Conservation (phyloP, 2,797 vertebrate genomes). For the Benthosema pterotum region DNA sequence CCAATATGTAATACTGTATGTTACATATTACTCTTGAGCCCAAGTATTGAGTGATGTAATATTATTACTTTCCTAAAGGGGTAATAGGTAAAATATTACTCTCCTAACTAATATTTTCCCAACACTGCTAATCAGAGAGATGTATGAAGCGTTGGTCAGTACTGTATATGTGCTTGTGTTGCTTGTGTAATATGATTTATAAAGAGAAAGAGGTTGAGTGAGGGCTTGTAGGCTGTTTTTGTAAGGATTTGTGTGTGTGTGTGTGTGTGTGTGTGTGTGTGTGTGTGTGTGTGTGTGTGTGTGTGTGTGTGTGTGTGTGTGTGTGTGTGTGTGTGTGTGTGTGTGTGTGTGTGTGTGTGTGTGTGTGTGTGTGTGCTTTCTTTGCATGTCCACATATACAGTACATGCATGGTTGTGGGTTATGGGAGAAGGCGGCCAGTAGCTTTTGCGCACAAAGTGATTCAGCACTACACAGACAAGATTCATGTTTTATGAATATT, state of each 20-base stretch:
- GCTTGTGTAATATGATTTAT: too few relatives aligned
- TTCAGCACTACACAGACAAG: slow-evolving; percentile 72
- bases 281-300: slow-evolving; percentile 19
- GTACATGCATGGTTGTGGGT: slow-evolving; percentile 10
- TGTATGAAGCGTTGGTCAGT: slow-evolving; percentile 23
- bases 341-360: slow-evolving; percentile 37
- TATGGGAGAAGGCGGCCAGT: slow-evolving; percentile 53
- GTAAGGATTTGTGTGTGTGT: not conserved
- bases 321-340: slow-evolving; percentile 30
- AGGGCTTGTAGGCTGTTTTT: slow-evolving; percentile 12
- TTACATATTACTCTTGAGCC: too few relatives aligned
- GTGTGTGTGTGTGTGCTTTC: slow-evolving; percentile 53
- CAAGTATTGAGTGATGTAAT: too few relatives aligned
- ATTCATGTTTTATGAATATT: slow-evolving; percentile 78
- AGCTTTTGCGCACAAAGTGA: slow-evolving; percentile 59
- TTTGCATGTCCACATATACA: too few relatives aligned
- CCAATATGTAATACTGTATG: too few relatives aligned
- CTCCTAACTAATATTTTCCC: too few relatives aligned
- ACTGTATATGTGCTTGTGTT: too few relatives aligned
- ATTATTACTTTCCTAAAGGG: too few relatives aligned
- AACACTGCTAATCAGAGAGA: slow-evolving; percentile 1
- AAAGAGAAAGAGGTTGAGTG: slow-evolving; percentile 11
- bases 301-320: slow-evolving; percentile 22
- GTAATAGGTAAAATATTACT: too few relatives aligned
- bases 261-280: not conserved